phyloP scores from a whole-genome alignment of 2,113 vertebrate genomes.

The Synchiropus splendidus region DNA sequence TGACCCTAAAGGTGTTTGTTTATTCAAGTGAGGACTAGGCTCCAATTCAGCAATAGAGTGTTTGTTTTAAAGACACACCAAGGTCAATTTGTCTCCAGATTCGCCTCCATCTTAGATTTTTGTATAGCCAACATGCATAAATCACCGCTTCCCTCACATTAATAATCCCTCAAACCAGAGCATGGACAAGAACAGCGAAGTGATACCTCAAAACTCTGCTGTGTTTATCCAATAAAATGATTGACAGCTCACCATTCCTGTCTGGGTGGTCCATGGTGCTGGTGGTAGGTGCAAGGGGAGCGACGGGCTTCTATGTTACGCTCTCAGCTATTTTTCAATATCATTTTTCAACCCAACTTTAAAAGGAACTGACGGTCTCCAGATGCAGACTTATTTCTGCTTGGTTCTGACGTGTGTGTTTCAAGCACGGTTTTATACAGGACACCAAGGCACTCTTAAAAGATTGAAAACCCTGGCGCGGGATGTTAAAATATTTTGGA shows the following conservation, averaged over 20 bases:
- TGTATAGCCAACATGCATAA: too few species aligned
- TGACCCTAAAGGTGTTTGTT: slow-evolving; percentile 13
- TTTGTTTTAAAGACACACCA: too few species aligned
- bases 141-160: too few species aligned
- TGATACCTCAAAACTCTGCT: not conserved
- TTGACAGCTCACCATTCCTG: slow-evolving; percentile 45
- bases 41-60: not conserved
- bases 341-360: slow-evolving; percentile 20
- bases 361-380: slow-evolving; percentile 21
- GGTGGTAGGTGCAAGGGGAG: not conserved
- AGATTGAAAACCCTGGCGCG: too few species aligned
- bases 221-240: slow-evolving; percentile 30
- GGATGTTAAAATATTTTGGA: too few species aligned
- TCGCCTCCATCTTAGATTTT: too few species aligned
- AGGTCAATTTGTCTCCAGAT: too few species aligned
- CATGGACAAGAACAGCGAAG: not conserved
- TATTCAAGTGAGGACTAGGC: not conserved
- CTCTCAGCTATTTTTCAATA: slow-evolving; percentile 33
- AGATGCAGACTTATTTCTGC: too few species aligned
- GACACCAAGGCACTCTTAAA: too few species aligned
- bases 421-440: too few species aligned
- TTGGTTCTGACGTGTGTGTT: too few species aligned
- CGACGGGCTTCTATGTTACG: slow-evolving; percentile 24
- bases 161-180: too few species aligned
- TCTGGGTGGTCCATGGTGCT: slow-evolving; percentile 59